These are phyloP conservation scores for Gavialis gangeticus DNA, from an alignment of 2,113 vertebrate species.

Conservation along the genomic window DNA sequence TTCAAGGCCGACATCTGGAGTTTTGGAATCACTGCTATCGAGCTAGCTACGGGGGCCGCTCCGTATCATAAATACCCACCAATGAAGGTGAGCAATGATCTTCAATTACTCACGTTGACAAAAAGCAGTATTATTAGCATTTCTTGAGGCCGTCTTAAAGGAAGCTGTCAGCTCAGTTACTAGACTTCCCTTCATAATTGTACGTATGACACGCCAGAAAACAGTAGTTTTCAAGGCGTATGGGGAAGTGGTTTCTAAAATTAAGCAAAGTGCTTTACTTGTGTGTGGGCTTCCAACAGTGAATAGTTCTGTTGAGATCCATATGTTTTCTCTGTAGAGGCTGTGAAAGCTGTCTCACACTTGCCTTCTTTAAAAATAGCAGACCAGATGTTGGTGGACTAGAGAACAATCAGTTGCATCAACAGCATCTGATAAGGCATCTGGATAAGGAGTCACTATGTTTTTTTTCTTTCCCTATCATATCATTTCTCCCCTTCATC, in stretches of 20 bases:
- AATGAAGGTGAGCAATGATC: slow-evolving; percentile 88
- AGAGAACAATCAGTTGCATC: background rate
- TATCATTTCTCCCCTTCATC: background rate
- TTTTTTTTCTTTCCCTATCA: background rate
- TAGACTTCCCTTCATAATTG: background rate
- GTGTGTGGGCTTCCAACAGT: background rate
- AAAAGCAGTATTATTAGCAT: background rate
- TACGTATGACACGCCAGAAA: background rate
- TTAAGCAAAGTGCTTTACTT: background rate
- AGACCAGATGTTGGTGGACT: background rate
- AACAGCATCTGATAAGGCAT: background rate
- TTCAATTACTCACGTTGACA: background rate
- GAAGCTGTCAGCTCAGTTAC: background rate
- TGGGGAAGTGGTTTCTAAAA: slow-evolving; percentile 31
- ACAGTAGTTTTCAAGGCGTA: background rate
- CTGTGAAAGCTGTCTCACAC: background rate
- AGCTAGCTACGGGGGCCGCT: slow-evolving; percentile 95
- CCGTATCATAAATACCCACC: slow-evolving; percentile 99
- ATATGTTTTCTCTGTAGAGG: too few species aligned
- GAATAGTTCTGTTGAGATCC: background rate
- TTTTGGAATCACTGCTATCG: slow-evolving; percentile 99
- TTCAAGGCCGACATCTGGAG: slow-evolving; percentile 99
- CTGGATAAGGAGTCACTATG: background rate
- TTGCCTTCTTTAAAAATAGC: slow-evolving; percentile 1
- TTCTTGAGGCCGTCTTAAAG: background rate